Conservation (phyloP, 2,888 invertebrate genomes). For the Caenorhabditis uteleia region DNA sequence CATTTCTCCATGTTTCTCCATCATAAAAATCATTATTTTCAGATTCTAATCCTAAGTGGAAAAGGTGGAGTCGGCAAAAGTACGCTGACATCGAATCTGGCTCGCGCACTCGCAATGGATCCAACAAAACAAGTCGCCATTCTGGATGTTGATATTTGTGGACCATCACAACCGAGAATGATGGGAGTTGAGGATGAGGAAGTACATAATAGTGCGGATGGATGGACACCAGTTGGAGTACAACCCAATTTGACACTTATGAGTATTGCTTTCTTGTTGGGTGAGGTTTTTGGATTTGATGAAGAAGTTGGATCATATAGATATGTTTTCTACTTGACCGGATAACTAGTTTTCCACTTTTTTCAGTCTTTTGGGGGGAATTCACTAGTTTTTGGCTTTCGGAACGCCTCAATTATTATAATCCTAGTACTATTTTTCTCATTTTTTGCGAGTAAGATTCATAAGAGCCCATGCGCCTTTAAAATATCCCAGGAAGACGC, state of each 20-base stretch:
- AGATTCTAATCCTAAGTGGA: constrained; percentile 89
- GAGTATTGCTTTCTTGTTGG: constrained; percentile 92
- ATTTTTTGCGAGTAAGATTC: too few species aligned
- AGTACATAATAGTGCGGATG: constrained; percentile 74
- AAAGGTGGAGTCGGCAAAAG: constrained; percentile 99
- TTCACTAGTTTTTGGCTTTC: too few species aligned
- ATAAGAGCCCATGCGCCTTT: too few species aligned
- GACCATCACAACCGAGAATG: constrained; percentile 93
- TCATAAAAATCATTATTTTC: not conserved
- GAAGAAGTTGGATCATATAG: too few species aligned
- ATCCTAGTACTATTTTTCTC: too few species aligned
- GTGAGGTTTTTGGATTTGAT: too few species aligned
- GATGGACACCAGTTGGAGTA: constrained; percentile 59
- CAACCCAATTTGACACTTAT: constrained; percentile 93
- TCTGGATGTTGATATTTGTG: constrained; percentile 96
- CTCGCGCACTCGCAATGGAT: constrained; percentile 78
- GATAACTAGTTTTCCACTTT: too few species aligned
- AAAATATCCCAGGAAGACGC: too few species aligned
- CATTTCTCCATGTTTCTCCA: not conserved
- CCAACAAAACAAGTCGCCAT: constrained; percentile 78
- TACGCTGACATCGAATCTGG: constrained; percentile 90
- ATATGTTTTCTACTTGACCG: not conserved
- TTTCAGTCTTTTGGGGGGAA: too few species aligned
- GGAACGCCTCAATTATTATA: too few species aligned
- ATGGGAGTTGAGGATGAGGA: constrained; percentile 86